Evolutionary conservation across 2,797 vertebrate genomes (phyloP).

Genomic region (Anolis apletophallus): DNA sequence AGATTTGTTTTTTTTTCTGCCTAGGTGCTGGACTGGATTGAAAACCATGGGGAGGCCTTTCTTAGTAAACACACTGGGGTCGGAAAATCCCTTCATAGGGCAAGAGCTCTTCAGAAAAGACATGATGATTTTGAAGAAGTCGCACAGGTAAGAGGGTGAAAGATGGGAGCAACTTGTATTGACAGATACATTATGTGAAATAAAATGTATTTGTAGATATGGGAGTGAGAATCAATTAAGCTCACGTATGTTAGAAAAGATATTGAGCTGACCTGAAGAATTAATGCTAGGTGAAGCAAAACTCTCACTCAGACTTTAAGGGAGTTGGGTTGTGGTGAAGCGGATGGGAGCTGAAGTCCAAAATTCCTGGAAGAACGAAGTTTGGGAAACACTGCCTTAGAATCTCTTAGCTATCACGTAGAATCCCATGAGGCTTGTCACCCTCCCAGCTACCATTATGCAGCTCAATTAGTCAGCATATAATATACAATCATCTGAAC

Average conservation of each 20-base stretch:
- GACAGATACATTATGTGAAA: not conserved
- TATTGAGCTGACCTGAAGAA: not conserved
- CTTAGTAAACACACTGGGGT: constrained; percentile 97
- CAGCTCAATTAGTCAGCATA: not conserved
- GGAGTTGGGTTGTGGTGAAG: not conserved
- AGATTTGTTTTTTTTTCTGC: constrained; percentile 47
- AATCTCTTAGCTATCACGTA: not conserved
- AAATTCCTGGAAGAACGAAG: too few relatives aligned
- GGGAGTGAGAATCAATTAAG: not conserved
- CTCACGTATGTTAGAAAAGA: not conserved
- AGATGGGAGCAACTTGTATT: not conserved
- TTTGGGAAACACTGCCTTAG: not conserved
- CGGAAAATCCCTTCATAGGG: constrained; percentile 94
- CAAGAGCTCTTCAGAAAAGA: constrained; percentile 94
- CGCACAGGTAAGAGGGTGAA: constrained; percentile 85
- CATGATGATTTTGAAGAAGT: constrained; percentile 98
- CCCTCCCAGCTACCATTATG: constrained; percentile 8
- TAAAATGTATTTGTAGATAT: not conserved
- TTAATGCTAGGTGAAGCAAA: not conserved
- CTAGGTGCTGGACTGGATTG: constrained; percentile 98
- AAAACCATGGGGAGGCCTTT: constrained; percentile 97
- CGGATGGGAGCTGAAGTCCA: not conserved
- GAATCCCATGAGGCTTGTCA: not conserved
- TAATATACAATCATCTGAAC: constrained; percentile 13
- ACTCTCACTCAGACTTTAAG: not conserved